Evolutionary conservation across 2,797 vertebrate genomes (phyloP).

Genomic region (Hirundo rustica): DNA sequence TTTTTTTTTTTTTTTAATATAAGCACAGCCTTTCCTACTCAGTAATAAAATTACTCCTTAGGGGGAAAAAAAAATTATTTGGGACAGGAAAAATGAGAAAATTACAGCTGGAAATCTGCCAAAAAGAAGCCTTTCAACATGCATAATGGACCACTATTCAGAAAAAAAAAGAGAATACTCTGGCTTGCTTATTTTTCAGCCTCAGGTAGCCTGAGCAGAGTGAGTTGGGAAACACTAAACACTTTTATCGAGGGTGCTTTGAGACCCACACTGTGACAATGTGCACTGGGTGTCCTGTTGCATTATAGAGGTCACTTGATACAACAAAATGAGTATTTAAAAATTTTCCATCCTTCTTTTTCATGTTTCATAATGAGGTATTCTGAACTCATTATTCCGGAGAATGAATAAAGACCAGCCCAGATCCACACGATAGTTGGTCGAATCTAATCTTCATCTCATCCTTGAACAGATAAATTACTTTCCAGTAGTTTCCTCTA

Average conservation of each 20-base stretch:
- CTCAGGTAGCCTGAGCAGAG: not conserved
- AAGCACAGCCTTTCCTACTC: not conserved
- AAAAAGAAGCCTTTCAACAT: not conserved
- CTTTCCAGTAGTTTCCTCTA: not conserved
- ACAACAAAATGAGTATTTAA: not conserved
- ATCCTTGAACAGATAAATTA: not conserved
- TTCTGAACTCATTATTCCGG: not conserved
- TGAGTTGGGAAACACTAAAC: not conserved
- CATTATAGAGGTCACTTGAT: fast-evolving
- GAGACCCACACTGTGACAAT: not conserved
- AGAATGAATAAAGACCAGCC: not conserved
- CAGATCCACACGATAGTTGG: not conserved
- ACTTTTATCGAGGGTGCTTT: not conserved
- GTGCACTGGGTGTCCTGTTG: not conserved
- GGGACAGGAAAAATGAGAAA: not conserved
- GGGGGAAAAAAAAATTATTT: not conserved
- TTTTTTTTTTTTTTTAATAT: not conserved
- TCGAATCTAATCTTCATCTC: not conserved
- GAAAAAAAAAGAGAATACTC: not conserved
- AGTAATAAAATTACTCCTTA: not conserved
- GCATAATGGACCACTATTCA: not conserved
- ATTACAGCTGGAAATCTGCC: not conserved
- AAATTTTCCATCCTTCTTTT: not conserved
- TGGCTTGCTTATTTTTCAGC: not conserved
- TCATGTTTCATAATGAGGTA: not conserved